Conservation (phyloP, 2,113 vertebrate species). For the Dromas ardeola region DNA sequence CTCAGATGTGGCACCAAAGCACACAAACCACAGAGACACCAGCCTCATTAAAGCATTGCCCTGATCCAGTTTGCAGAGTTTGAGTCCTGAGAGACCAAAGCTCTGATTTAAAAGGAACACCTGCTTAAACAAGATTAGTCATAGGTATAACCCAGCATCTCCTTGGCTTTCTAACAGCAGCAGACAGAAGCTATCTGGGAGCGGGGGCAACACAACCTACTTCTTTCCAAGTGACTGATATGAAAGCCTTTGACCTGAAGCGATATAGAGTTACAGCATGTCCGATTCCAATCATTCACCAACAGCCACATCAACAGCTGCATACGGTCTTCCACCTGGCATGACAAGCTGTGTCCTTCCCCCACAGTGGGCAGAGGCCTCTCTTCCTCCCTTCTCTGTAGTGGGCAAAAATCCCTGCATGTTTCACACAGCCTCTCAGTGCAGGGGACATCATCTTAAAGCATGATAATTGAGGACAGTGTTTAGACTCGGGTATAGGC, state of each 20-base stretch:
- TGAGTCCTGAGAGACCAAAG: background rate
- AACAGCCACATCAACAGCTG: background rate
- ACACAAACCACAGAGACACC: slow-evolving; percentile 10
- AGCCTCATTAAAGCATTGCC: slow-evolving; percentile 26
- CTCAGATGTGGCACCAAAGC: slow-evolving; percentile 51
- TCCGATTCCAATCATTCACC: background rate
- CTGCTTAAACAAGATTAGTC: slow-evolving; percentile 51
- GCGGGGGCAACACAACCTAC: background rate
- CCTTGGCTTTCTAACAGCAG: background rate
- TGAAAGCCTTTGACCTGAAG: slow-evolving; percentile 39
- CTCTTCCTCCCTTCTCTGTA: background rate
- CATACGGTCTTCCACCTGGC: background rate
- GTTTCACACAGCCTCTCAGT: background rate
- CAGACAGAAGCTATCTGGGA: background rate
- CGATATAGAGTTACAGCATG: background rate
- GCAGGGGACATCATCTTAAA: background rate
- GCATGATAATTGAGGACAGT: background rate
- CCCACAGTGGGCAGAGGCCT: background rate
- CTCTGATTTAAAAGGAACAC: slow-evolving; percentile 36
- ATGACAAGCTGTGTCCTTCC: background rate
- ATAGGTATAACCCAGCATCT: background rate
- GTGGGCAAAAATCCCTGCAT: background rate
- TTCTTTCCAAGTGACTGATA: background rate
- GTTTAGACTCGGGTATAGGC: background rate
- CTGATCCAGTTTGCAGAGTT: background rate